Percentiles rank a stretch among this genome's conserved stretches.
These are phyloP conservation scores for Pionites leucogaster DNA, from an alignment of 2,113 vertebrate genomes.

Conservation along the genomic window DNA sequence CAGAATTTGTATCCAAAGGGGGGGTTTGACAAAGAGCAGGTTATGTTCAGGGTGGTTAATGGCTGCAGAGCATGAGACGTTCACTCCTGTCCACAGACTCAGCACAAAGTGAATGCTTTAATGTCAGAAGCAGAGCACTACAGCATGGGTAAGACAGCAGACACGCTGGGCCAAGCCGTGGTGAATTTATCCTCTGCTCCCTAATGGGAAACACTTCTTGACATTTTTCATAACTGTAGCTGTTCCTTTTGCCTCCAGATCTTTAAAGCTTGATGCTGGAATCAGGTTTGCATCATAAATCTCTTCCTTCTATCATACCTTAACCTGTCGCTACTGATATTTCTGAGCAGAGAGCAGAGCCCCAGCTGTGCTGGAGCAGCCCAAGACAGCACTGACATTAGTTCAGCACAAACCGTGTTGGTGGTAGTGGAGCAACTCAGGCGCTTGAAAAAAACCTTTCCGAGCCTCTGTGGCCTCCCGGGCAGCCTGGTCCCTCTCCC, in stretches of 20 bases:
- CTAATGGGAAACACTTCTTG: neutral
- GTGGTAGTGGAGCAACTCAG: neutral
- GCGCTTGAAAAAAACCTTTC: neutral
- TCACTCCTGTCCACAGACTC: neutral
- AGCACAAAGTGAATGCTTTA: neutral
- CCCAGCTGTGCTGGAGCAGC: neutral
- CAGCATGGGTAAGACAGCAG: neutral
- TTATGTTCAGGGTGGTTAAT: neutral
- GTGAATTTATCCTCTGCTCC: neutral
- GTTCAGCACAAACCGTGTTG: neutral
- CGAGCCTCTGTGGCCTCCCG: neutral
- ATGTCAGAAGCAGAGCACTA: neutral
- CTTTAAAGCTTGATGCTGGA: neutral
- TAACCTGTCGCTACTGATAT: neutral
- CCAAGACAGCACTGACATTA: neutral
- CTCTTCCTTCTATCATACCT: neutral
- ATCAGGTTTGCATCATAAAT: neutral
- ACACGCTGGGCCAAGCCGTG: neutral
- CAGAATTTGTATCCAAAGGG: neutral
- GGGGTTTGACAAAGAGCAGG: neutral
- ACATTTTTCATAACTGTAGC: neutral
- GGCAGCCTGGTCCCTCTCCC: neutral
- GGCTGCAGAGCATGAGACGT: neutral
- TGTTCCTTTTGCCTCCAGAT: neutral
- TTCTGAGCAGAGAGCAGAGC: neutral